Base-by-base conservation (phyloP, 1,140 invertebrate species). In the Solenopsis invicta region DNA sequence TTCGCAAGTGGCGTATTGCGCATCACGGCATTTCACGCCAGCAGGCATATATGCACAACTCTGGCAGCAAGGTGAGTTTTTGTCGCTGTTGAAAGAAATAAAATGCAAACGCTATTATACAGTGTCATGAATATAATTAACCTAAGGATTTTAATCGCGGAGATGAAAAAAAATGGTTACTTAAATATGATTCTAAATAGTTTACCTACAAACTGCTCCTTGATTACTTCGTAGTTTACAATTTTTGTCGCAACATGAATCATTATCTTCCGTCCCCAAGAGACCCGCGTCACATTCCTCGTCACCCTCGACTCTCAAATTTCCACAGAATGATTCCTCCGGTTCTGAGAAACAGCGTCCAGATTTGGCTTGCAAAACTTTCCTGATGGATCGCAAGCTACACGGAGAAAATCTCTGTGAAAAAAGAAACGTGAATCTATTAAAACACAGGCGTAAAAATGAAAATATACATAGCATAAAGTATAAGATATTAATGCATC, bases 231-330 rank as follows among this genome's bases (percentile, higher is more conserved):
- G 96, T 18, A 99, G 94, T 94, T 98, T 98, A 93, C 98, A 99
- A 93, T 98, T 98, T 95, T 98, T 98, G 93, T 99, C 98, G 93
- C 98, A 99, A 93, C 98, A 99, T 24, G 97, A 96, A 93, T 99
- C 98, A 92, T 98, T 98, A 92, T 99, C 98, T 94, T 99, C 98
- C 0, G 98, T 98, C 45, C 98, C 98, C 9, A 99, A 95, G n/a
- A 99, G 95, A 9, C 98, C 98, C 21, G 98, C 98, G 94, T 99
- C 98, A 93, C 98, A 99, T 95, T 99, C 98, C 94, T 99, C 98
- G 88, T 98, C 98, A 21, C 98, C 98, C 95, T 99, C 98, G 0
- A 99, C 98, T 24, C 98, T 96, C 67, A 98, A 96, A 96, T 99
- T 99, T 18, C 98, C 98, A 93, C 98, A 99, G 94, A 99, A 99